A percentile compares a stretch with the other conserved stretches of the same genome.
phyloP scores from a whole-genome alignment of 2,888 invertebrate species.

The Carabus problematicus region DNA sequence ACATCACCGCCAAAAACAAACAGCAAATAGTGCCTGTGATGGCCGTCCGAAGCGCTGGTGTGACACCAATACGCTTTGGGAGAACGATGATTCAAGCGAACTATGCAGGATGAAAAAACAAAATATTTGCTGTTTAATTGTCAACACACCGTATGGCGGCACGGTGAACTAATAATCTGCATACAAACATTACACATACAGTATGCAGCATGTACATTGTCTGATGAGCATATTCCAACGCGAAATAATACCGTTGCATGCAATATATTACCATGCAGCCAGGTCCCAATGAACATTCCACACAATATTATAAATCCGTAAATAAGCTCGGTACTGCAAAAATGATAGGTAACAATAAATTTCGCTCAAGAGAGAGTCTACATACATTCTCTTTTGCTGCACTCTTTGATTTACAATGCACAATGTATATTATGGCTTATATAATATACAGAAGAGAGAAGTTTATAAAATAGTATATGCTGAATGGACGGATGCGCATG shows the following conservation, averaged over 20 bases:
- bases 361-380: background rate
- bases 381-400: background rate
- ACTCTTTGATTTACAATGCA: too few relatives aligned
- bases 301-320: slow-evolving; percentile 17
- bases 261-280: slow-evolving; percentile 2
- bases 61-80: too few relatives aligned
- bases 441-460: background rate
- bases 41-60: too few relatives aligned
- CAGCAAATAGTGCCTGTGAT: too few relatives aligned
- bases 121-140: slow-evolving; percentile 24
- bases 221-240: too few relatives aligned
- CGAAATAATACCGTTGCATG: background rate
- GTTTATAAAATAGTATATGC: too few relatives aligned
- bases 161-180: slow-evolving; percentile 8
- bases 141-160: background rate
- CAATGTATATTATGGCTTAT: background rate
- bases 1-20: too few relatives aligned
- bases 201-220: too few relatives aligned
- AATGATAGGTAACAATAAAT: too few relatives aligned
- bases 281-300: slow-evolving; percentile 12
- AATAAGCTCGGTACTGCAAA: slow-evolving; percentile 2
- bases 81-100: too few relatives aligned
- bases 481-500: too few relatives aligned
- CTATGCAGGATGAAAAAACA: background rate
- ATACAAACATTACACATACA: background rate